Evolutionary conservation across 35 echinoderm and acorn worm genomes (phyloP).

Genomic region (Apostichopus californicus): DNA sequence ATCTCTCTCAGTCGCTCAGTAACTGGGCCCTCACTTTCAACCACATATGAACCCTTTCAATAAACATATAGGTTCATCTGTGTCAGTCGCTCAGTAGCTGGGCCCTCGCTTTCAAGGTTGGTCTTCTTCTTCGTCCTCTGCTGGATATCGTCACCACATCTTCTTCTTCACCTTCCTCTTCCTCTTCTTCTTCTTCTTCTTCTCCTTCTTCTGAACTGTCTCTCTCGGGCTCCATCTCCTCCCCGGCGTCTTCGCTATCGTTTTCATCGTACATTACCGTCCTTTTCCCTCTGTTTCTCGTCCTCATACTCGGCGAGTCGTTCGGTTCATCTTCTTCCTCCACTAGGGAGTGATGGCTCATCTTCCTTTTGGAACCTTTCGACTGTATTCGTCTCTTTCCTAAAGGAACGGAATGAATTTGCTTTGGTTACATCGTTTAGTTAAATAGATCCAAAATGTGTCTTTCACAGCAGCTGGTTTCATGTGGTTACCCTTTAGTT

Average conservation of each 20-base stretch:
- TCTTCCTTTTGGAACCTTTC: slow-evolving; percentile 36
- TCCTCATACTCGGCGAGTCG: slow-evolving; percentile 46
- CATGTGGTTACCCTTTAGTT: no score
- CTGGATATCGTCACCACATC: slow-evolving; percentile 76
- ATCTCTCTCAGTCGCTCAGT: no score
- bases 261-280: slow-evolving; percentile 39
- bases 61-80: neutral
- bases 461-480: no score
- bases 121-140: slow-evolving; percentile 70
- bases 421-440: no score
- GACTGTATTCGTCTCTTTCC: neutral
- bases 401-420: neutral
- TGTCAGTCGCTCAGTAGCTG: slow-evolving; percentile 35
- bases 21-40: no score
- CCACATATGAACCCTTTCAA: no score
- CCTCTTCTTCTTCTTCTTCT: neutral
- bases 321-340: slow-evolving; percentile 20
- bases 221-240: slow-evolving; percentile 65
- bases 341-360: neutral
- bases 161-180: slow-evolving; percentile 35
- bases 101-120: slow-evolving; percentile 73
- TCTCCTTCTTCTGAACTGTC: slow-evolving; percentile 36
- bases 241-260: slow-evolving; percentile 63
- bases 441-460: no score
- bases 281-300: slow-evolving; percentile 57